Conservation (phyloP, 2,113 vertebrate genomes). For the Nipponia nippon region DNA sequence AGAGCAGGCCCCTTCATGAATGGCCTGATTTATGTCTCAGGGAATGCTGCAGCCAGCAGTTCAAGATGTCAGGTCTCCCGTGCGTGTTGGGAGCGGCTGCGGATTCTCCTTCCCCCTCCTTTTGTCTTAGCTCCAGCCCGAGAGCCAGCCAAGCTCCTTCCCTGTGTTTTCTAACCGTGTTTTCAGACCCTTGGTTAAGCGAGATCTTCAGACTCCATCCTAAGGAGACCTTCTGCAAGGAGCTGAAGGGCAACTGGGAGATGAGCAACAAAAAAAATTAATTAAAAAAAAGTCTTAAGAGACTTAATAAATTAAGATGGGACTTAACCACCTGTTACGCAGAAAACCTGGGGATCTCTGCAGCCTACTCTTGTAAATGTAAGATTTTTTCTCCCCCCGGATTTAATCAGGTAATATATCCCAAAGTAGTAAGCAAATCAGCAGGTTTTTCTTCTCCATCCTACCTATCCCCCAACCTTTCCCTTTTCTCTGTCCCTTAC, state of each 20-base stretch:
- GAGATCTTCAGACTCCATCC: background rate
- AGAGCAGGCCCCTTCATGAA: background rate
- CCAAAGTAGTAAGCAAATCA: background rate
- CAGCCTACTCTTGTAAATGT: background rate
- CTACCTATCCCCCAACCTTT: background rate
- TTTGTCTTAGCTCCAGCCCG: background rate
- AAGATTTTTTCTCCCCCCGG: background rate
- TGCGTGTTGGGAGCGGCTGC: background rate
- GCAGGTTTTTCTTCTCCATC: background rate
- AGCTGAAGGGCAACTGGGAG: background rate
- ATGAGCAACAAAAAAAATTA: background rate
- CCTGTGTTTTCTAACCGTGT: background rate
- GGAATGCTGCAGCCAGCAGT: slow-evolving; percentile 1
- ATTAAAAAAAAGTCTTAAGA: background rate
- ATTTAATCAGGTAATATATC: background rate
- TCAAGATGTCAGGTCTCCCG: background rate
- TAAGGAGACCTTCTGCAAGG: background rate
- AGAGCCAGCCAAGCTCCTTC: background rate
- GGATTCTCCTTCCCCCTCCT: background rate
- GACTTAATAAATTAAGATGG: background rate
- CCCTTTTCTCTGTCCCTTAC: background rate
- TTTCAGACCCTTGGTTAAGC: background rate
- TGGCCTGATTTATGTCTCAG: slow-evolving; percentile 33
- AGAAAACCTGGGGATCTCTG: background rate
- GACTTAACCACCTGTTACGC: background rate